Evolutionary conservation across 2,888 invertebrate genomes (phyloP).

Genomic region (Rugalucina vietnamica): DNA sequence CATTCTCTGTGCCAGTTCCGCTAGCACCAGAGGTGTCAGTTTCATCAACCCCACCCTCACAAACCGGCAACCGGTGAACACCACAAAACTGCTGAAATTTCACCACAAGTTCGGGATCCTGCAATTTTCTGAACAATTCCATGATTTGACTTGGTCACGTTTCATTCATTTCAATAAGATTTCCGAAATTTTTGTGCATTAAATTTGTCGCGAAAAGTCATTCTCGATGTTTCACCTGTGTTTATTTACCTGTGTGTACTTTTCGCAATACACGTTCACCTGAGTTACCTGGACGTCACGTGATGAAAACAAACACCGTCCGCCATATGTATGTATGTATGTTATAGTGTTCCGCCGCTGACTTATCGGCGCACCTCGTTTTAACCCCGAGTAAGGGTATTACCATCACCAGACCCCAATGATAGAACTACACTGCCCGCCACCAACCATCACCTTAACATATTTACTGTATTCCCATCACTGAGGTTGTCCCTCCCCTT

Average conservation of each 20-base stretch:
- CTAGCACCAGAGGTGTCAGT: background rate
- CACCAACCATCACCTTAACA: no score
- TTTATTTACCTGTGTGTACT: background rate
- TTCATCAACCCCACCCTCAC: slow-evolving; percentile 15
- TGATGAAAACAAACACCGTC: slow-evolving; percentile 3
- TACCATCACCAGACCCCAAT: no score
- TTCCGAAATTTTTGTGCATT: background rate
- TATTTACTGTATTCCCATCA: no score
- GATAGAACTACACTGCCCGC: no score
- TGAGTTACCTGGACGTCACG: slow-evolving; percentile 1
- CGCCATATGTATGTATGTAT: no score
- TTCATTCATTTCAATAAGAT: background rate
- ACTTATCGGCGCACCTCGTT: no score
- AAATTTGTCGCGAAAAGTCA: background rate
- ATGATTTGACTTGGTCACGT: background rate
- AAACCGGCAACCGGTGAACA: slow-evolving; percentile 52
- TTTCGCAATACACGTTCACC: background rate
- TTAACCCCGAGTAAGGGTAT: no score
- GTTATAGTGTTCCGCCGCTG: no score
- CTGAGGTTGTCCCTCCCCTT: no score
- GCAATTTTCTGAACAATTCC: slow-evolving; percentile 45
- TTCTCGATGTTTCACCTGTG: background rate
- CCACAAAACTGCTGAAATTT: slow-evolving; percentile 67
- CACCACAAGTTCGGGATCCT: slow-evolving; percentile 48
- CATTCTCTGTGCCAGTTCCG: background rate